Evolutionary conservation across 2,888 invertebrate genomes (phyloP), one percentile per base, ranked within the genome.

Genomic region (Apodemia zela): DNA sequence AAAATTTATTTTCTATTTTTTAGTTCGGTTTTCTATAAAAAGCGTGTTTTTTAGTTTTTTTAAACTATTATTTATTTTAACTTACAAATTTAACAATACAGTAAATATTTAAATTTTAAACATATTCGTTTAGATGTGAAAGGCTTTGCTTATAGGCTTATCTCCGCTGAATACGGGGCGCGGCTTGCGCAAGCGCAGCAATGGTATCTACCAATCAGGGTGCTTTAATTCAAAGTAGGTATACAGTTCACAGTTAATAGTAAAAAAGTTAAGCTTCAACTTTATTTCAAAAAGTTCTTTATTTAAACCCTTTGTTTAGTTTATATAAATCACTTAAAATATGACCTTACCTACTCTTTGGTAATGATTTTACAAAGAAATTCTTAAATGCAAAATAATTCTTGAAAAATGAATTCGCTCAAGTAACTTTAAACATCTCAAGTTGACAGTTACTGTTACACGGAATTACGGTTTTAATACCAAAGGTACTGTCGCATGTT

Each of bases 161-260:
- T 3, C 15, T 7, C 7, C n/a, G 6, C 6, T 45, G 7, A n/a
- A 45, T n/a, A 45, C 15, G 45, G 15, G 54, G 54, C 54, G 54
- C 54, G 54, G 54, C 54, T 54, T 54, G 54, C 54, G 54, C 54
- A 54, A 54, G 13, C 54, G 25, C 54, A 54, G 15, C 2, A 15
- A 45, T 54, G 2, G 6, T 25, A n/a, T 25, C 15, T 15, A 25
- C 29, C 54, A 54, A 54, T 54, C 54, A 29, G 15, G 11, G 7
- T 7, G 54, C 15, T 29, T 11, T n/a, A n/a, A 15, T n/a, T 45
- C 45, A 45, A 45, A 1, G 4, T 15, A 3, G 2, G 0, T 5
- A 1, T 42, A 42, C 15, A 42, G n/a, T 45, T 15, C 6, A 45
- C 15, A 42, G 11, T 11, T 11, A 3, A 13, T 5, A 42, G 2